Evolutionary conservation across 2,113 vertebrate genomes (phyloP).

Genomic region (Pluvianellus socialis): DNA sequence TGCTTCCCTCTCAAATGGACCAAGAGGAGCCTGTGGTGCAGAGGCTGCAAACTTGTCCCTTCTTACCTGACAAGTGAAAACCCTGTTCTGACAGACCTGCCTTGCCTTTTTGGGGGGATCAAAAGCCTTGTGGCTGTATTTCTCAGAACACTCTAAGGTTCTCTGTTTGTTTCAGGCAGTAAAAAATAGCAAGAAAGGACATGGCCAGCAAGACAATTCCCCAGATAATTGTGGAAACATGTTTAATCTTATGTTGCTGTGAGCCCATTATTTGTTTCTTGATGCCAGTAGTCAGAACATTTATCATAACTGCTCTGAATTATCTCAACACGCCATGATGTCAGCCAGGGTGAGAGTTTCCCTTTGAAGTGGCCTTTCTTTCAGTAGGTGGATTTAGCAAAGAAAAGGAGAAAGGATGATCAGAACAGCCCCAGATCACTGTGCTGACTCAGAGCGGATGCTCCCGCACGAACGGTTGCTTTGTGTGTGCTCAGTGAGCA

Average conservation of each 20-base stretch:
- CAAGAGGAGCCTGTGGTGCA: background rate
- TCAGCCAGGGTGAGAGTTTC: background rate
- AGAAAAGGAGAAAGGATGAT: background rate
- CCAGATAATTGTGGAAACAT: background rate
- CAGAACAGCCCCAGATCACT: background rate
- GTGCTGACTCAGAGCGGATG: background rate
- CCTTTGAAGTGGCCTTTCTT: slow-evolving; percentile 26
- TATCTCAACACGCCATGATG: slow-evolving; percentile 15
- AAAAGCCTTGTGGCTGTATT: background rate
- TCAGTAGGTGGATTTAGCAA: background rate
- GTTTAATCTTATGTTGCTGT: slow-evolving; percentile 36
- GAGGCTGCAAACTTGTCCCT: background rate
- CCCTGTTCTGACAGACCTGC: background rate
- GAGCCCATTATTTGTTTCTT: background rate
- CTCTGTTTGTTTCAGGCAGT: background rate
- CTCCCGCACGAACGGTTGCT: background rate
- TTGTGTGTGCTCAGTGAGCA: background rate
- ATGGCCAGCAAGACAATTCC: background rate
- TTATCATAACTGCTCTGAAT: slow-evolving; percentile 31
- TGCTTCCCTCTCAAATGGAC: background rate
- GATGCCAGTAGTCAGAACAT: slow-evolving; percentile 11
- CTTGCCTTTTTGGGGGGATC: background rate
- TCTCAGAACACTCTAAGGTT: background rate
- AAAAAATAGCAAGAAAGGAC: background rate
- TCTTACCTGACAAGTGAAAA: background rate